Percentiles rank a stretch among this genome's conserved stretches.
phyloP scores from a whole-genome alignment of 1,140 invertebrate species.

The Catajapyx aquilonaris region DNA sequence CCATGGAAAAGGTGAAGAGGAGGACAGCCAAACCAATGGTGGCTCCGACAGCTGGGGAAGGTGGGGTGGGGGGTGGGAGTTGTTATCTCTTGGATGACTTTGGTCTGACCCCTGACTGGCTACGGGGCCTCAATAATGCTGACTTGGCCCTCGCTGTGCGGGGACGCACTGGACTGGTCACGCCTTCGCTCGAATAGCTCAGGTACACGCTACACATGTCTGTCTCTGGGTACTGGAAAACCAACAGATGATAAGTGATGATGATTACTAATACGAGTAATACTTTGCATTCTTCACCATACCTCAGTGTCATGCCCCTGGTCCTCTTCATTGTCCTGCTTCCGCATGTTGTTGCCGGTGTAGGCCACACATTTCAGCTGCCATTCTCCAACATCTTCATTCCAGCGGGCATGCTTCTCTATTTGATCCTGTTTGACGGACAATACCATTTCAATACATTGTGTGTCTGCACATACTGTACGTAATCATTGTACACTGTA shows the following conservation, averaged over 20 bases:
- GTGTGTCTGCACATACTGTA: not conserved
- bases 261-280: no score
- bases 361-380: slow-evolving; percentile 95
- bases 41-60: no score
- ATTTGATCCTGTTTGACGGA: slow-evolving; percentile 82
- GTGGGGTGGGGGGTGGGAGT: no score
- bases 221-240: not conserved
- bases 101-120: not conserved
- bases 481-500: not conserved
- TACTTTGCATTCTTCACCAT: no score
- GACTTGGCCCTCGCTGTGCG: not conserved
- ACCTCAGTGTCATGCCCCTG: no score
- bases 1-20: no score
- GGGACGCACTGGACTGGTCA: not conserved
- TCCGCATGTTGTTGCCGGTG: slow-evolving; percentile 95
- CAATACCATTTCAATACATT: no score
- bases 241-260: no score
- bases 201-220: not conserved
- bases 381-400: slow-evolving; percentile 97
- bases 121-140: not conserved
- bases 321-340: no score
- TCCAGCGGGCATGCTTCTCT: slow-evolving; percentile 84
- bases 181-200: not conserved
- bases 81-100: not conserved
- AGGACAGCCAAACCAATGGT: no score